Percentiles rank a stretch among this genome's conserved stretches.
Evolutionary conservation across 2,113 vertebrate genomes (phyloP).

Genomic region (Brachionichthys hirsutus): DNA sequence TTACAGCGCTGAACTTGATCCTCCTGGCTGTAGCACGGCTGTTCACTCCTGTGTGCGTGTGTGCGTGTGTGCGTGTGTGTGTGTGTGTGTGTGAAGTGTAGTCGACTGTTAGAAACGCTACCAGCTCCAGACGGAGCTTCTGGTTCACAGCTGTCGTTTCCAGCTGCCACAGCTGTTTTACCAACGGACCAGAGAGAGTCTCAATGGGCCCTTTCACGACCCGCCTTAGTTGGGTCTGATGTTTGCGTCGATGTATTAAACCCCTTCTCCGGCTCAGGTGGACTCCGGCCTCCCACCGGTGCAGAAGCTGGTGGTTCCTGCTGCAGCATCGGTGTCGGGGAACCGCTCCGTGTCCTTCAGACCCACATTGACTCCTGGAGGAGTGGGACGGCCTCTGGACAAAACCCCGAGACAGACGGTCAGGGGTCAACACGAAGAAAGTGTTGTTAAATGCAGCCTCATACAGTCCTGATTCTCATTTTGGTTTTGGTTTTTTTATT

Average conservation of each 20-base stretch:
- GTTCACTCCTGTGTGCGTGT: conserved; percentile 28
- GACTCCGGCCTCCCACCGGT: conserved; percentile 85
- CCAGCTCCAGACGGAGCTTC: conserved; percentile 20
- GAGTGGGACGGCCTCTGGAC: conserved; percentile 75
- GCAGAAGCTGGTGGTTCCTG: conserved; percentile 87
- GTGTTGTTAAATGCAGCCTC: neutral
- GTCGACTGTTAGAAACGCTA: conserved; percentile 26
- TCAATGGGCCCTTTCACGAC: neutral
- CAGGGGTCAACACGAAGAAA: conserved; percentile 8
- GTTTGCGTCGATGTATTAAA: neutral
- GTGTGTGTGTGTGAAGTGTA: conserved; percentile 14
- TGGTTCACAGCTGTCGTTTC: conserved; percentile 33
- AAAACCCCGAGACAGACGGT: conserved; percentile 71
- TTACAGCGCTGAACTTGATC: conserved; percentile 18
- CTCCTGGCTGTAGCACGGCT: conserved; percentile 44
- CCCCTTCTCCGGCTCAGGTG: conserved; percentile 71
- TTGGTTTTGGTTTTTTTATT: neutral
- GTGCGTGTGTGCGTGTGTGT: conserved; percentile 19
- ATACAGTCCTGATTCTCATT: neutral
- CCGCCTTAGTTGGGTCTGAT: neutral
- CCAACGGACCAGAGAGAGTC: conserved; percentile 34
- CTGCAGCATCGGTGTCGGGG: conserved; percentile 74
- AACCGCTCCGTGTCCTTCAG: conserved; percentile 87
- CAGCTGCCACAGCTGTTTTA: conserved; percentile 70
- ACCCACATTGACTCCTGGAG: conserved; percentile 85